Base-by-base conservation (phyloP, 2,113 vertebrate species). In the Colistium nudipinnis region DNA sequence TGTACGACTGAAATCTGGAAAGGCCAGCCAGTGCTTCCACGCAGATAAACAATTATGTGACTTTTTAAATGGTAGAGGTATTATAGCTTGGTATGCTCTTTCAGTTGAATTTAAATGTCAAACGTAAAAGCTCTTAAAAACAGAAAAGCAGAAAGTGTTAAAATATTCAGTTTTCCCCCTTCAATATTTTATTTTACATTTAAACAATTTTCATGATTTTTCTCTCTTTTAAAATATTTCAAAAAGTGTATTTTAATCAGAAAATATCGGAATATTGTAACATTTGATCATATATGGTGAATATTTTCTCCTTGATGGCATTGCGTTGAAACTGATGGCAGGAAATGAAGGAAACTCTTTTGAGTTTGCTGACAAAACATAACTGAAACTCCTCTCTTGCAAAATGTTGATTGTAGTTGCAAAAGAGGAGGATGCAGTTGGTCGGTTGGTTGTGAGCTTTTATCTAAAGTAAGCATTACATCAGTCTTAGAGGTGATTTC, bases 21-120 rank as follows among this genome's bases (percentile, higher is more conserved):
- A 91, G 90, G 90, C 87, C 92, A 92, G 77, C 84, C 76, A 85
- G 80, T 90, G 86, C 87, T 87, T 89, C 87, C 89, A 83, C 85
- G 74, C 88, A 87, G 90, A 93, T 92, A 90, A 92, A 91, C 90
- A 92, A 93, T 94, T 93, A 92, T 86, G 85, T 83, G 82, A 78
- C 88, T 89, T 88, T 51, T 93, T 90, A 84, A 89, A 90, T 75
- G 85, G 73, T 73, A 80, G 76, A 76, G 74, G 87, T 89, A 82
- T 90, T 92, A 91, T 87, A 83, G 87, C 84, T 90, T 82, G 74
- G 62, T 70, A 81, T 80, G 82, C 83, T 68, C 74, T 80, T 76
- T 70, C 79, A 89, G 84, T 90, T 83, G 74, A 78, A 89, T 91
- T 91, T 88, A 89, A 93, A 93, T 92, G 92, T 91, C 92, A 93